Conservation (phyloP, 2,888 invertebrate species). For the Xestia rhomboidea region DNA sequence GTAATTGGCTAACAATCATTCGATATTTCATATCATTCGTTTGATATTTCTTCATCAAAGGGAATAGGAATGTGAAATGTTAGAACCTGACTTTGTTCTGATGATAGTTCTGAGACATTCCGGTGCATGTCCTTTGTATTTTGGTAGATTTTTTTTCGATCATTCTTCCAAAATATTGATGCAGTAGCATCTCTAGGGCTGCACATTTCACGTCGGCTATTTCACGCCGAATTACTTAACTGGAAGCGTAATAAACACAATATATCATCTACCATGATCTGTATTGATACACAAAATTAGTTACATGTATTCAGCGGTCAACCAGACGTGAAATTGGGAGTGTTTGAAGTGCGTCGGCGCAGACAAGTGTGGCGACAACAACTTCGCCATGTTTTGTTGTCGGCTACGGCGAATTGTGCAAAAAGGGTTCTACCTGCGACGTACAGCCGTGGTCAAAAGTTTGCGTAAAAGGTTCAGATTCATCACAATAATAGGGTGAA, state of each 20-base stretch:
- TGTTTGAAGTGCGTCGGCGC: conserved; percentile 80
- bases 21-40: conserved; percentile 50
- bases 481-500: conserved; percentile 62
- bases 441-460: conserved; percentile 73
- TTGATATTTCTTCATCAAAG: conserved; percentile 49
- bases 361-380: conserved; percentile 88
- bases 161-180: conserved; percentile 9
- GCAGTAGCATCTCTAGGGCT: conserved; percentile 30
- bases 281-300: conserved; percentile 86
- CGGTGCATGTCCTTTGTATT: background rate
- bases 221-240: conserved; percentile 80
- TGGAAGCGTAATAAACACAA: conserved; percentile 71
- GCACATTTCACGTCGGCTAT: conserved; percentile 72
- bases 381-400: conserved; percentile 78
- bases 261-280: conserved; percentile 78
- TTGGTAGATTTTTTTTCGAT: background rate
- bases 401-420: conserved; percentile 88
- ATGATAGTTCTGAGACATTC: background rate
- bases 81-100: conserved; percentile 17
- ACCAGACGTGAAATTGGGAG: conserved; percentile 88
- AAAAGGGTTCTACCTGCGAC: conserved; percentile 89
- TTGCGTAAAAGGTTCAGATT: conserved; percentile 59
- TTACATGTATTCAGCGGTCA: conserved; percentile 84
- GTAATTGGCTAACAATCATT: conserved; percentile 58
- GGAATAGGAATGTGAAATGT: conserved; percentile 4